Conservation (phyloP, 2,113 vertebrate species). For the Tylochromis polylepis region DNA sequence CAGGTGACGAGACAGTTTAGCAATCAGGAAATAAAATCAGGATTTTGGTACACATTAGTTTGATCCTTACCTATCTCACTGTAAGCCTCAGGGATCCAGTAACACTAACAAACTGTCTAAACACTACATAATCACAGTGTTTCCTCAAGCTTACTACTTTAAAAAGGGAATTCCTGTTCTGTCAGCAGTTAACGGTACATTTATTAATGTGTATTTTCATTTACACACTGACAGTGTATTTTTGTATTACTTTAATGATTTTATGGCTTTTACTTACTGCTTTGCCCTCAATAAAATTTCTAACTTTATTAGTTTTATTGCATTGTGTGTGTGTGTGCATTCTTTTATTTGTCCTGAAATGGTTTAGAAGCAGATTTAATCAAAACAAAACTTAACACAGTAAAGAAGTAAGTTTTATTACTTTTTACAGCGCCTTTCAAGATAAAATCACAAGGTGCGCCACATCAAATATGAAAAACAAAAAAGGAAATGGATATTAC, state of each 20-base stretch:
- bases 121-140: not conserved
- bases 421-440: not conserved
- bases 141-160: not conserved
- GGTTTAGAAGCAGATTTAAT: not conserved
- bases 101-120: not conserved
- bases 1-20: not conserved
- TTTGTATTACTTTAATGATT: not conserved
- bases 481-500: not conserved
- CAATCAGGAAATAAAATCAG: not conserved
- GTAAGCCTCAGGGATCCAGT: not conserved
- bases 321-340: not conserved
- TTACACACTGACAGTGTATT: not conserved
- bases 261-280: not conserved
- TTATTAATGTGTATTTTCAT: constrained; percentile 28
- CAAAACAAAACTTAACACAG: not conserved
- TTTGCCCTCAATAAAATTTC: not conserved
- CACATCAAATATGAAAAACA: not conserved
- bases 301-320: not conserved
- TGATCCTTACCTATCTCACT: not conserved
- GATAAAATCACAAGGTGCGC: not conserved
- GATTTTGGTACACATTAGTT: not conserved
- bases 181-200: not conserved
- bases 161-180: constrained; percentile 61
- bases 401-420: not conserved
- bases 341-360: not conserved